Base-by-base conservation (phyloP, 1,140 invertebrate species). In the Eubasilissa regina region DNA sequence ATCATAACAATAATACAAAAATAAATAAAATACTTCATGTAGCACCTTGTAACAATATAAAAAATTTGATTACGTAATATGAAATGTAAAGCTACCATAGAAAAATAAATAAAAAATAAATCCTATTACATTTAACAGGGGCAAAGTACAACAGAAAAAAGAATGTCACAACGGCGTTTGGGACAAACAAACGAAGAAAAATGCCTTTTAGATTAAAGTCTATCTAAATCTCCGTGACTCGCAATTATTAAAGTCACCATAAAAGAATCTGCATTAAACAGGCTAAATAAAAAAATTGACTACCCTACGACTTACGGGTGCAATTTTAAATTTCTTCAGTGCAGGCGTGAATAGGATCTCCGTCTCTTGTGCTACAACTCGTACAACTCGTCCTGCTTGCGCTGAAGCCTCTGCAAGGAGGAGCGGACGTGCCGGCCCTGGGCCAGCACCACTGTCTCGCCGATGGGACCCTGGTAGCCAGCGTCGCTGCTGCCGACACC, bases 331-430 rank as follows among this genome's bases (percentile, higher is more conserved):
- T 6, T 35, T 58, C 21, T 6, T 58, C 55, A 58, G 55, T 75
- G 53, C 62, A 80, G 75, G 75, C 80, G 80, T 6, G 66, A 25
- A 79, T 79, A 89, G 86, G 87, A 87, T 87, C 87, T 87, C 86
- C 86, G 85, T 81, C 83, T 86, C 85, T 85, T 85, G 84, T 91
- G 93, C 94, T 96, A 97, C 93, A 97, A 94, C 87, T 97, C 94
- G 86, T 96, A 97, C 86, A 96, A 92, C 86, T 97, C 95, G 84
- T 97, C 95, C 86, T 96, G 95, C 84, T 94, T 92, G 84, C 94
- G 92, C 87, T 96, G 94, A 74, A 96, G 90, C 84, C 94, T 92
- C 86, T 94, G 93, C 55, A 96, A 85, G 1, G 95, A 96, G 79
- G 91, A 94, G 85, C 93, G 92, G 4, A 97, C 93, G 84, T 92